phyloP scores from a whole-genome alignment of 2,888 invertebrate genomes.

The Heliconius erato region DNA sequence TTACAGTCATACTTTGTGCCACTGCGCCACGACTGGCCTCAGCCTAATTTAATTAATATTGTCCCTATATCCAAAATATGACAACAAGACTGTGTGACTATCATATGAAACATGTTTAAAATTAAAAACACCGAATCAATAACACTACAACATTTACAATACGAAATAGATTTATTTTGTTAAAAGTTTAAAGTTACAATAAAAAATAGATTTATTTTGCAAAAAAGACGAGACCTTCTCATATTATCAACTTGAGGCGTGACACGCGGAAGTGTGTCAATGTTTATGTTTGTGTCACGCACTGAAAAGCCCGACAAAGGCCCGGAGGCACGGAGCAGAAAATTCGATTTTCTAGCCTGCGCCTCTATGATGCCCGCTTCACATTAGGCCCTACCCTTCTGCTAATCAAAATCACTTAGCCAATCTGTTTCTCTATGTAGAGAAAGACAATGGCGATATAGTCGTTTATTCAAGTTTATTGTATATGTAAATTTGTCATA shows the following conservation, averaged over 20 bases:
- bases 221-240: neutral
- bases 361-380: constrained; percentile 73
- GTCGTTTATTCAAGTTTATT: neutral
- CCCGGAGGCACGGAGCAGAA: constrained; percentile 76
- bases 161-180: neutral
- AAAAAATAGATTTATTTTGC: constrained; percentile 6
- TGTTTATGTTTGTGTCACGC: constrained; percentile 72
- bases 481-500: neutral
- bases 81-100: neutral
- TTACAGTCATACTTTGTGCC: too few species aligned
- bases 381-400: constrained; percentile 77
- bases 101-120: neutral
- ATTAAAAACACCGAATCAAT: neutral
- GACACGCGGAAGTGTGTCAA: constrained; percentile 50
- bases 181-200: neutral
- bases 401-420: constrained; percentile 81
- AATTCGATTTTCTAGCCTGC: constrained; percentile 82
- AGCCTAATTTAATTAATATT: too few species aligned
- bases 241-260: constrained; percentile 16
- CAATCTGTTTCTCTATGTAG: constrained; percentile 64
- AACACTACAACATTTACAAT: neutral
- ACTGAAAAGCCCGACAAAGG: constrained; percentile 74
- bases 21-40: too few species aligned
- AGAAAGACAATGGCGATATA: constrained; percentile 54
- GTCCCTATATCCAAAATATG: neutral